Evolutionary conservation across 2,888 invertebrate genomes (phyloP).

Genomic region (Luperina testacea): DNA sequence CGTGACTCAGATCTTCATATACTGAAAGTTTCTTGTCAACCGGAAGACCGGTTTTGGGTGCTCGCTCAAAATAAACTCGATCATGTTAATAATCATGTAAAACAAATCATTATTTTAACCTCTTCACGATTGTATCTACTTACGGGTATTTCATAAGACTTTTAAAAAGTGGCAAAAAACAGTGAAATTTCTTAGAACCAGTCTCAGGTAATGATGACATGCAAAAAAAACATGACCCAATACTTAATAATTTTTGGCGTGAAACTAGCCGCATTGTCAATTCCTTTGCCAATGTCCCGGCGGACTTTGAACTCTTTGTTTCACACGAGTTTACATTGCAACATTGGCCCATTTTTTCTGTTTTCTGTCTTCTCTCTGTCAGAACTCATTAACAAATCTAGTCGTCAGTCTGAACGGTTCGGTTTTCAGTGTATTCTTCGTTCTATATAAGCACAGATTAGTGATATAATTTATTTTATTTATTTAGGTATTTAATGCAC

Average conservation of each 20-base stretch:
- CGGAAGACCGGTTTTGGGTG: slow-evolving; percentile 13
- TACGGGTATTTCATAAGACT: slow-evolving; percentile 40
- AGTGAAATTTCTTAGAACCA: slow-evolving; percentile 38
- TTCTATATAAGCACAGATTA: slow-evolving; percentile 10
- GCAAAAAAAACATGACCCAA: background rate
- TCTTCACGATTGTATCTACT: background rate
- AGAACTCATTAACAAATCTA: slow-evolving; percentile 22
- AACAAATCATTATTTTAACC: background rate
- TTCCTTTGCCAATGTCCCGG: background rate
- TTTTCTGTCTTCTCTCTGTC: background rate
- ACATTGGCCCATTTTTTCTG: slow-evolving; percentile 16
- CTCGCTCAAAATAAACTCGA: slow-evolving; percentile 13
- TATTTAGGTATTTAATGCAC: too few relatives aligned
- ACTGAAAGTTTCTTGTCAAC: slow-evolving; percentile 7
- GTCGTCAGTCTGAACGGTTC: slow-evolving; percentile 26
- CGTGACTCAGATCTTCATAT: slow-evolving; percentile 23
- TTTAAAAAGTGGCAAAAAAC: slow-evolving; percentile 1
- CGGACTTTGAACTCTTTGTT: background rate
- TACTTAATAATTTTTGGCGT: slow-evolving; percentile 12
- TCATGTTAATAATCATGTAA: background rate
- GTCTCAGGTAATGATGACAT: slow-evolving; percentile 3
- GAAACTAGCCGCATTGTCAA: background rate
- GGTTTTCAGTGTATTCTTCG: slow-evolving; percentile 24
- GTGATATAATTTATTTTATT: slow-evolving; percentile 18
- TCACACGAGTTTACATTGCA: slow-evolving; percentile 2